These are phyloP conservation scores for Tenthredo amoena DNA, from an alignment of 2,888 invertebrate species.

Conservation along the genomic window DNA sequence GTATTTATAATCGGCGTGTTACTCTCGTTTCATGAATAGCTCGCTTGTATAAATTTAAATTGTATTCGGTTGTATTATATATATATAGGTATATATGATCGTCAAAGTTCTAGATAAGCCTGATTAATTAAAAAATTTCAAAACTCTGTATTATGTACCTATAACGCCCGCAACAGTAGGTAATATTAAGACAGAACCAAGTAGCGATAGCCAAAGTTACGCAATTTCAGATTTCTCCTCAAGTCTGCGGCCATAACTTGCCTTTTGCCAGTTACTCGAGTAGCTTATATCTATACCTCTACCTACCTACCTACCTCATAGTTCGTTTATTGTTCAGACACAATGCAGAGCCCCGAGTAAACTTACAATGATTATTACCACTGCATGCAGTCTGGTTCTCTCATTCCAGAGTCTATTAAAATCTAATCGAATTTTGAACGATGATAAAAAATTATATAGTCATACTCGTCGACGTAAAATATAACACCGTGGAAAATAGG, in stretches of 20 bases:
- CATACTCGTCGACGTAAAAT: not conserved
- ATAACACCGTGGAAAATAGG: not conserved
- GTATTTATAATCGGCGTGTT: not conserved
- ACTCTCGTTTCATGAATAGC: not conserved
- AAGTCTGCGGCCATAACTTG: slow-evolving; percentile 50
- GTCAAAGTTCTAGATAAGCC: not conserved
- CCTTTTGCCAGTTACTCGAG: slow-evolving; percentile 42
- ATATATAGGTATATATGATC: not conserved
- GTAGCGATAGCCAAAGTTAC: slow-evolving; percentile 57
- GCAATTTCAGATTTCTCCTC: slow-evolving; percentile 57
- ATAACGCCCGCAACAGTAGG: not conserved
- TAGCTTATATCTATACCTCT: not conserved
- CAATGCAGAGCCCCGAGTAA: slow-evolving; percentile 8
- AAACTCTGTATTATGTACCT: not conserved
- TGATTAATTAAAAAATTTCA: not conserved
- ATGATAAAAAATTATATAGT: not conserved
- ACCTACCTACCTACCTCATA: not conserved
- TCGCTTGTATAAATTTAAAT: not conserved
- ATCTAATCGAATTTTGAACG: not conserved
- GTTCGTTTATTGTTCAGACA: slow-evolving; percentile 38
- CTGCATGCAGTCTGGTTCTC: slow-evolving; percentile 25
- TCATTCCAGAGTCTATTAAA: slow-evolving; percentile 4
- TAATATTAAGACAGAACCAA: slow-evolving; percentile 49
- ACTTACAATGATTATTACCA: slow-evolving; percentile 15
- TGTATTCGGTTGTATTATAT: not conserved